Evolutionary conservation across 2,797 vertebrate species (phyloP).

Genomic region (Takifugu ocellatus): DNA sequence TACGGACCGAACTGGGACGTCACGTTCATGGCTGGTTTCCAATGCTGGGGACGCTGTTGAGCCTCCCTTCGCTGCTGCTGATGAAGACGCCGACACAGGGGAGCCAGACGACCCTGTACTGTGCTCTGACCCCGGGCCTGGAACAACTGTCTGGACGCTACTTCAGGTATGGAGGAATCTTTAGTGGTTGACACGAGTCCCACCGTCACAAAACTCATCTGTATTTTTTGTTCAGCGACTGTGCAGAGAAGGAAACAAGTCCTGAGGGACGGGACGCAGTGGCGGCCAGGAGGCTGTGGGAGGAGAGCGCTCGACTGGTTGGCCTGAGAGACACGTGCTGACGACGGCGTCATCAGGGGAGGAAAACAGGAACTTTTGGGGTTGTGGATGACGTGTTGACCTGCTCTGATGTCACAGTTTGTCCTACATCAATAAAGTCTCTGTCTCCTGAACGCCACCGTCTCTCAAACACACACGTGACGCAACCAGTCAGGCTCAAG

Average conservation of each 20-base stretch:
- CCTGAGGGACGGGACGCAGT: conserved; percentile 70
- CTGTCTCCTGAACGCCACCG: background rate
- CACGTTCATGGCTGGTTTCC: conserved; percentile 65
- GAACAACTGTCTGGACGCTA: conserved; percentile 64
- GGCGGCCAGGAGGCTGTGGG: conserved; percentile 77
- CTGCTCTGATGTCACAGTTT: background rate
- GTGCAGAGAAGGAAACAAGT: conserved; percentile 69
- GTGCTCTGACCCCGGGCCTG: conserved; percentile 64
- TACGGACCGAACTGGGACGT: conserved; percentile 63
- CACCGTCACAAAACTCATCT: no score
- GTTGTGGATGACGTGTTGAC: background rate
- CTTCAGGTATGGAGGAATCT: conserved; percentile 65
- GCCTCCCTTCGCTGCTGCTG: conserved; percentile 57
- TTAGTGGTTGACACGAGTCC: no score
- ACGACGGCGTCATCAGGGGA: conserved; percentile 12
- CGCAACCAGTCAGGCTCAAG: no score
- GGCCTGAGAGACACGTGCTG: conserved; percentile 39
- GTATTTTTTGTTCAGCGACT: conserved; percentile 69
- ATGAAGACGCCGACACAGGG: conserved; percentile 76
- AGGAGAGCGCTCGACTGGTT: conserved; percentile 76
- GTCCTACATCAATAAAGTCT: no score
- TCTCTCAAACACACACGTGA: background rate
- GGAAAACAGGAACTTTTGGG: background rate
- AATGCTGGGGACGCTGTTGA: conserved; percentile 56
- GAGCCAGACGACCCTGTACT: conserved; percentile 71